Evolutionary conservation across 2,797 vertebrate species (phyloP), one percentile per base, ranked within the genome.

Genomic region (Sebastes itinus): DNA sequence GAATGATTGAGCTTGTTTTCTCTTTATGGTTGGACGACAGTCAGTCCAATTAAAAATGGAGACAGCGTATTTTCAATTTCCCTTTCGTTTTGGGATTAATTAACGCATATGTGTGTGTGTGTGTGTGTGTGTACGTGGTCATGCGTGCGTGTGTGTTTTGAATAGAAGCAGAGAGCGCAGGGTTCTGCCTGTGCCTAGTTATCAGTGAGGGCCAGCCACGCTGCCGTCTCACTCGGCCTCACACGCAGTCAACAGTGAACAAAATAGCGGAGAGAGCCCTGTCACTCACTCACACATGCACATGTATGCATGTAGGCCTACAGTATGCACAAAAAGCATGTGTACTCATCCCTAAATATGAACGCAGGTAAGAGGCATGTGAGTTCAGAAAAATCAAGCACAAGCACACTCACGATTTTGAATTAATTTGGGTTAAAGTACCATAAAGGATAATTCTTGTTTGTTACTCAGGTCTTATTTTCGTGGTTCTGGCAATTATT

Each of bases 191-290:
- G 86, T 69, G 85, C 71, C 82, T 89, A 93, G 93, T 96, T 96
- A 96, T 96, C 95, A 95, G 95, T 67, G 88, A 91, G 84, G 92
- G 80, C 92, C 95, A 96, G 95, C 94, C 83, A 87, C 65, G 80
- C 87, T 83, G 77, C 77, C 88, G 94, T 95, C 92, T 95, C 95
- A 94, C 94, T 93, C 91, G 87, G 90, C 92, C 93, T 92, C 94
- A 94, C 92, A 94, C 87, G 93, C 94, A 93, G 87, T 94, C 93
- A 93, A 87, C 90, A 46, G 88, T 94, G 93, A 94, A 95, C 89
- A 75, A 89, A 87, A 93, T 81, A 91, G 80, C 20, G 3, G 58
- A 68, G 68, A 82, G 81, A 84, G 76, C 38, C 38, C 72, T 83
- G 86, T 79, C 83, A 79, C 79, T 72, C 85, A 80, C 80, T 67